Percentiles rank a stretch among this genome's conserved stretches.
Evolutionary conservation across 2,113 vertebrate genomes (phyloP).

Genomic region (Falcunculus frontatus): DNA sequence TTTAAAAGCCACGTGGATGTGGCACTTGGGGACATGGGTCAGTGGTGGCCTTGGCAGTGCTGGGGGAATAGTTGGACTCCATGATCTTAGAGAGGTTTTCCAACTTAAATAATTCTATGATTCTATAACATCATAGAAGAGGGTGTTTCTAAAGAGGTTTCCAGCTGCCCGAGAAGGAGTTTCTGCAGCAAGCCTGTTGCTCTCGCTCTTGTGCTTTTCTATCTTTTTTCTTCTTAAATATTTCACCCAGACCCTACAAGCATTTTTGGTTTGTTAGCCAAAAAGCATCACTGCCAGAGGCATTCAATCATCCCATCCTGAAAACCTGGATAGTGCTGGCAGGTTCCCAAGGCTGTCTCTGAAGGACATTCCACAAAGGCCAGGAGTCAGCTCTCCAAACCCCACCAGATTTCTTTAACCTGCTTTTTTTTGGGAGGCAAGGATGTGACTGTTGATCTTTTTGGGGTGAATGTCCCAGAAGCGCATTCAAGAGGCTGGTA

Average conservation of each 20-base stretch:
- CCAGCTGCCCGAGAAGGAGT: not conserved
- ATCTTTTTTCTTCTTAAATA: not conserved
- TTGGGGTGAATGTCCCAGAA: not conserved
- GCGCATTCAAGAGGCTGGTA: not conserved
- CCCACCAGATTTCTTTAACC: not conserved
- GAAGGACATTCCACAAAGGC: not conserved
- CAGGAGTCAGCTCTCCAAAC: not conserved
- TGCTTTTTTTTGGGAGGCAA: rapidly evolving
- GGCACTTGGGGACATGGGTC: not conserved
- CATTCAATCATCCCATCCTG: not conserved
- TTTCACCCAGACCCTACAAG: not conserved
- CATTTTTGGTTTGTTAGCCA: not conserved
- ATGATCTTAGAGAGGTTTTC: not conserved
- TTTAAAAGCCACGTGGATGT: not conserved
- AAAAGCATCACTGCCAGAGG: not conserved
- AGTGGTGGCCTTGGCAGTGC: not conserved
- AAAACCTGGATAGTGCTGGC: not conserved
- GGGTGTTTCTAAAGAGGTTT: not conserved
- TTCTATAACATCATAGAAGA: not conserved
- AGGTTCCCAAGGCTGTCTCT: not conserved
- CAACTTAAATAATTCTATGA: not conserved
- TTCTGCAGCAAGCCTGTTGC: not conserved
- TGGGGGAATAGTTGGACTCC: rapidly evolving
- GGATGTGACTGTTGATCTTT: not conserved
- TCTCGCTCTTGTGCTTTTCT: not conserved